These are phyloP conservation scores for Temnopleurus reevesii DNA, from an alignment of 53 echinoderm and acorn worm genomes.

Conservation along the genomic window DNA sequence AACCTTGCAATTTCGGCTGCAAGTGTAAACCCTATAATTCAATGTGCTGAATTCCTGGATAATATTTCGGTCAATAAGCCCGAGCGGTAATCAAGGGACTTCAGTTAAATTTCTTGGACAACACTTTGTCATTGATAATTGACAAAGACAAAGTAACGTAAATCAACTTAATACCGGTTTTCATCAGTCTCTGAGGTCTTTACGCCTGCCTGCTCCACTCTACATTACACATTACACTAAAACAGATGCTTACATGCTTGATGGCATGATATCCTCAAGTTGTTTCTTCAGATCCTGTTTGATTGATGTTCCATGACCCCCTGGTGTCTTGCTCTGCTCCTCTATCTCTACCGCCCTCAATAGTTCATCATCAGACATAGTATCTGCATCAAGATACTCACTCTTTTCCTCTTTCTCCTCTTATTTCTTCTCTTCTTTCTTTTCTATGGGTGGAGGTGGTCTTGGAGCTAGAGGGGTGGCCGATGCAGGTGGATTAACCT, in stretches of 20 bases:
- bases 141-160: too few relatives aligned
- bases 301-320: conserved; percentile 66
- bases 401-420: conserved; percentile 52
- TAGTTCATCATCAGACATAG: conserved; percentile 74
- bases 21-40: too few relatives aligned
- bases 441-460: conserved; percentile 36
- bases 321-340: conserved; percentile 37
- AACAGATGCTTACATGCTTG: conserved; percentile 78
- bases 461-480: conserved; percentile 31
- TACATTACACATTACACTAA: too few relatives aligned
- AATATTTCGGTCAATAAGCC: too few relatives aligned
- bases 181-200: too few relatives aligned
- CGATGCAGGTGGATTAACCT: not conserved
- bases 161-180: too few relatives aligned
- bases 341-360: conserved; percentile 74
- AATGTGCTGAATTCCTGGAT: too few relatives aligned
- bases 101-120: too few relatives aligned
- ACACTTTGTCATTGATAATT: too few relatives aligned
- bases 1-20: too few relatives aligned
- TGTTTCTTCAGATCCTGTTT: conserved; percentile 90
- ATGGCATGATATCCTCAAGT: conserved; percentile 87
- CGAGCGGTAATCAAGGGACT: too few relatives aligned
- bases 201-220: too few relatives aligned
- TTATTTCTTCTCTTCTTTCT: conserved; percentile 39
- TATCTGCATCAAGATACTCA: conserved; percentile 53